These are phyloP conservation scores for Melanostoma scalare DNA, from an alignment of 2,888 invertebrate genomes.

Conservation along the genomic window DNA sequence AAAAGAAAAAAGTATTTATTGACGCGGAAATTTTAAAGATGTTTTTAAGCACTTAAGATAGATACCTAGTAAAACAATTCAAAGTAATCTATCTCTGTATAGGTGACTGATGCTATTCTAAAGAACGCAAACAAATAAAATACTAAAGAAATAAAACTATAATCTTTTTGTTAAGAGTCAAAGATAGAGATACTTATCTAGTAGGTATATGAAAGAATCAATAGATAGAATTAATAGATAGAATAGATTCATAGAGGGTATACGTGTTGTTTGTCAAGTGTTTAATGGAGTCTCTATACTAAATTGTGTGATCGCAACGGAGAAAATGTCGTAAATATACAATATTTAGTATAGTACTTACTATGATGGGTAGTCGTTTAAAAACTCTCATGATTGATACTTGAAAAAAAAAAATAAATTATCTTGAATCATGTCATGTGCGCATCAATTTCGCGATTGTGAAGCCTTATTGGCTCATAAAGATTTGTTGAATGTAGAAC, in stretches of 20 bases:
- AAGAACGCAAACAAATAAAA: constrained; percentile 57
- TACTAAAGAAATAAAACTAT: constrained; percentile 64
- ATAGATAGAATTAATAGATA: no score
- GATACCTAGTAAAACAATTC: constrained; percentile 36
- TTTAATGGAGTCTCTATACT: constrained; percentile 35
- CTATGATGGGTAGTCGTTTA: no score
- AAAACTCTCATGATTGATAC: not conserved
- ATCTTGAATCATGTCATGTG: not conserved
- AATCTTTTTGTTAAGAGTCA: constrained; percentile 5
- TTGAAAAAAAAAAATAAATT: not conserved
- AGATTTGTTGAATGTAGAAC: not conserved
- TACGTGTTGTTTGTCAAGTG: constrained; percentile 57
- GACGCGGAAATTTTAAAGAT: constrained; percentile 7
- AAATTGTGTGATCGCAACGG: no score
- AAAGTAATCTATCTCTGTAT: constrained; percentile 53
- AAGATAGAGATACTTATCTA: no score
- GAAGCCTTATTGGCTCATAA: not conserved
- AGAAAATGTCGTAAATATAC: no score
- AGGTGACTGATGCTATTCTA: constrained; percentile 64
- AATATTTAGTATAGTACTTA: no score
- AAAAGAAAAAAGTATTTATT: not conserved
- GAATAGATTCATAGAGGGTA: not conserved
- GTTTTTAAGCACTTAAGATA: not conserved
- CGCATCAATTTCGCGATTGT: not conserved
- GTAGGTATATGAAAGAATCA: no score